Percentiles rank a stretch among this genome's conserved stretches.
These are phyloP conservation scores for Tupaia tana DNA, from an alignment of 2,113 vertebrate species.

Conservation along the genomic window DNA sequence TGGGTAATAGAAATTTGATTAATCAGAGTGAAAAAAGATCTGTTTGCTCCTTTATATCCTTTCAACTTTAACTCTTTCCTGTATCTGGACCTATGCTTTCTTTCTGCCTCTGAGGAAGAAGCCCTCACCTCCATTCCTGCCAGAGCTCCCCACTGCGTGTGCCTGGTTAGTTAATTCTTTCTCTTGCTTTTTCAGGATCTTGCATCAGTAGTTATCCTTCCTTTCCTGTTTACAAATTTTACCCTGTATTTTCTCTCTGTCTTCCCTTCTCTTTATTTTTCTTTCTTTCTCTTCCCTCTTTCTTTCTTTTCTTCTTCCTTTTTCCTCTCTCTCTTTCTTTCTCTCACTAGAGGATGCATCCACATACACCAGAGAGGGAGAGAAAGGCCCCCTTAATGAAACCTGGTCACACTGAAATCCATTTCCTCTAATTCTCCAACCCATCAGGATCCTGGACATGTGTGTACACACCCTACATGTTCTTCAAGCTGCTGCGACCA, in stretches of 20 bases:
- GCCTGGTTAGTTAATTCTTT: not conserved
- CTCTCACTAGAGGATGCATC: too few relatives aligned
- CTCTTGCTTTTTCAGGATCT: not conserved
- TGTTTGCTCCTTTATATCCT: conserved; percentile 22
- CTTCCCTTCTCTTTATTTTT: not conserved
- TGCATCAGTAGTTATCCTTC: not conserved
- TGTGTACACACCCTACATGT: too few relatives aligned
- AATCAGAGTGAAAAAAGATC: not conserved
- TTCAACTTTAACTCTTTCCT: conserved; percentile 35
- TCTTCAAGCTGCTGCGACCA: too few relatives aligned
- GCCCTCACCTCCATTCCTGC: not conserved
- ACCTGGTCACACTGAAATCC: too few relatives aligned
- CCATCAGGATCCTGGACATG: too few relatives aligned
- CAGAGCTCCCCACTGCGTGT: not conserved
- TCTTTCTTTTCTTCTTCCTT: not conserved
- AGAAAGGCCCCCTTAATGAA: too few relatives aligned
- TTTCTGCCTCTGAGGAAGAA: not conserved
- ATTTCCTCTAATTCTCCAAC: too few relatives aligned
- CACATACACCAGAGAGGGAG: too few relatives aligned
- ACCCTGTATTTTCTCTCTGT: not conserved
- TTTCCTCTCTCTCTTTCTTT: not conserved
- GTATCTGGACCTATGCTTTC: not conserved
- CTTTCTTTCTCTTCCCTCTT: not conserved
- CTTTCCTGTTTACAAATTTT: not conserved
- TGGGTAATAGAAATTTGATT: not conserved